phyloP scores from a whole-genome alignment of 2,888 invertebrate species.

The Entomobrya multifasciata region DNA sequence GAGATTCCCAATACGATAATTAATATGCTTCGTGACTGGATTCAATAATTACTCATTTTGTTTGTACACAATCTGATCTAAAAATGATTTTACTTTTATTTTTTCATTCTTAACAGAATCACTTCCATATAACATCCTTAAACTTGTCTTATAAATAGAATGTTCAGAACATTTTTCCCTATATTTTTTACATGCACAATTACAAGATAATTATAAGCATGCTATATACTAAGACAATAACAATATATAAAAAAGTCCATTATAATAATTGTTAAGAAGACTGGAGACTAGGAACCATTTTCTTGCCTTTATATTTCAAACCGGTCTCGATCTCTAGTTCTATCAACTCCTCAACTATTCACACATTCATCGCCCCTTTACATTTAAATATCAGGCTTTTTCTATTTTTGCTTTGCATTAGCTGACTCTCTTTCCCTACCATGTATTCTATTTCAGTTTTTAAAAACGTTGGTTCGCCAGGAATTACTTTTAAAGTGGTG shows the following conservation, averaged over 20 bases:
- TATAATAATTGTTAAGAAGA: conserved; percentile 35
- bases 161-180: no score
- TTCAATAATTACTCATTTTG: no score
- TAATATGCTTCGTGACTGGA: no score
- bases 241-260: conserved; percentile 44
- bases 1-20: no score
- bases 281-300: conserved; percentile 59
- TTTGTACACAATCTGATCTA: no score
- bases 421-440: not conserved
- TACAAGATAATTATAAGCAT: no score
- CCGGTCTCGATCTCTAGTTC: not conserved
- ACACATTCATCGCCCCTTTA: not conserved
- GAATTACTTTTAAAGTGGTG: not conserved
- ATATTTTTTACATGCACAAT: not conserved
- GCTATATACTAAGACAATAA: conserved; percentile 19
- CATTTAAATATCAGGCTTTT: not conserved
- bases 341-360: not conserved
- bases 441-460: not conserved
- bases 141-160: no score
- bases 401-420: not conserved
- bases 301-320: not conserved
- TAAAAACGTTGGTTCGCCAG: not conserved
- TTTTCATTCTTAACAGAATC: no score
- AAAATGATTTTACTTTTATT: no score
- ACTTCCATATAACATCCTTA: no score